Conservation (phyloP, 2,888 invertebrate species). For the Rambutsinella grinnellia region DNA sequence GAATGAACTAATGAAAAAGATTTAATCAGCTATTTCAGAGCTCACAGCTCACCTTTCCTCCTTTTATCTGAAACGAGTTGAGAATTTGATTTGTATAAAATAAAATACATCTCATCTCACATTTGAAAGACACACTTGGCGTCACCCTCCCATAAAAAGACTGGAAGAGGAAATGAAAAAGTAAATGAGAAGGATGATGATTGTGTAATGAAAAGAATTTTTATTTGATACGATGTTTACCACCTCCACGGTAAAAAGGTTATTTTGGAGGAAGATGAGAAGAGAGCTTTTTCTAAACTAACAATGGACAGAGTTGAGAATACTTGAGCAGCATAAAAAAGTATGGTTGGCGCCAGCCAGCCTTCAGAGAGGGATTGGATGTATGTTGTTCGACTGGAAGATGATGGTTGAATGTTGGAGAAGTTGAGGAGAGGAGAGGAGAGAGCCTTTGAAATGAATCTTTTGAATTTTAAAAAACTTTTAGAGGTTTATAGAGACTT, state of each 20-base stretch:
- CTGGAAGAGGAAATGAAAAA: constrained; percentile 25
- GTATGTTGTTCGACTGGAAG: constrained; percentile 17
- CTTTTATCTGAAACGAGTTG: too few species aligned
- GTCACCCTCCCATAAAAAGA: not conserved
- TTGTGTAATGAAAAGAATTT: constrained; percentile 65
- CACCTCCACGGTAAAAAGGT: constrained; percentile 41
- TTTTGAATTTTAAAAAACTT: too few species aligned
- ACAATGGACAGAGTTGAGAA: too few species aligned
- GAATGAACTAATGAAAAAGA: too few species aligned
- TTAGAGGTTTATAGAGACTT: too few species aligned
- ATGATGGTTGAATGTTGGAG: constrained; percentile 16
- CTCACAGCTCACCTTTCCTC: too few species aligned
- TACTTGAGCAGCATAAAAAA: constrained; percentile 57
- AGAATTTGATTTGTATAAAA: too few species aligned
- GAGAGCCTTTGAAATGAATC: not conserved
- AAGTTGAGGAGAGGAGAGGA: not conserved
- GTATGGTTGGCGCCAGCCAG: constrained; percentile 62
- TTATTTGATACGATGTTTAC: constrained; percentile 60
- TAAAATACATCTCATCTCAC: not conserved
- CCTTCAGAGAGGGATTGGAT: constrained; percentile 43
- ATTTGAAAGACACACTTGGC: not conserved
- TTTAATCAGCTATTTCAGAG: too few species aligned
- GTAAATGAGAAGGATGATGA: constrained; percentile 46
- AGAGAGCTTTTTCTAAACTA: constrained; percentile 16
- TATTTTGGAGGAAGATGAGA: constrained; percentile 10